Conservation (phyloP, 2,797 vertebrate species). For the Luscinia luscinia region DNA sequence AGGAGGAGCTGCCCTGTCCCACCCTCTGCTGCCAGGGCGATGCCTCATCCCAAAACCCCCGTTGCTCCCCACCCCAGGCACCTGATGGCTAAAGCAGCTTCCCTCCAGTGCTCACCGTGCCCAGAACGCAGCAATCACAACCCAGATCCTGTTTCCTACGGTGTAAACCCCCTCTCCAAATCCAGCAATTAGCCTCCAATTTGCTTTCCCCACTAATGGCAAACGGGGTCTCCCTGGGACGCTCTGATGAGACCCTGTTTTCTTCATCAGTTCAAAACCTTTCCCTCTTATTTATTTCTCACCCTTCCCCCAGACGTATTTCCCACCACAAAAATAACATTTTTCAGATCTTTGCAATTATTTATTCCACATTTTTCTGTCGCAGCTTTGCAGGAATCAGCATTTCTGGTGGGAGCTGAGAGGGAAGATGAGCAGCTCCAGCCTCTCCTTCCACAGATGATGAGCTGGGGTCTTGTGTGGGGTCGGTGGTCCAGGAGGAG, state of each 20-base stretch:
- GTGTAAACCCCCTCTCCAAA: background rate
- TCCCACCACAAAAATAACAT: background rate
- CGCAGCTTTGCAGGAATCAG: constrained; percentile 2
- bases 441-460: background rate
- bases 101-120: background rate
- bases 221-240: background rate
- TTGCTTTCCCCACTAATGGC: constrained; percentile 61
- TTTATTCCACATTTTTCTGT: constrained; percentile 46
- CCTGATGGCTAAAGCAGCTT: constrained; percentile 30
- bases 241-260: background rate
- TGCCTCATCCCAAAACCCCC: background rate
- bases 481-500: background rate
- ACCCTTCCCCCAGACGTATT: background rate
- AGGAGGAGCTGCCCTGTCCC: background rate
- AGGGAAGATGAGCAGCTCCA: background rate
- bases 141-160: constrained; percentile 27
- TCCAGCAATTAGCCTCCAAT: constrained; percentile 63
- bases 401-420: background rate
- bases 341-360: constrained; percentile 20
- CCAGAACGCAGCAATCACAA: background rate
- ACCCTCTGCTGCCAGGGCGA: accelerated
- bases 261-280: constrained; percentile 46
- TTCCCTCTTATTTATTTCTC: constrained; percentile 20
- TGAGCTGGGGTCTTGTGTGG: accelerated
- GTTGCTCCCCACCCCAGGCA: accelerated